Conservation (phyloP, 2,797 vertebrate species). For the Notolepis coatsorum region DNA sequence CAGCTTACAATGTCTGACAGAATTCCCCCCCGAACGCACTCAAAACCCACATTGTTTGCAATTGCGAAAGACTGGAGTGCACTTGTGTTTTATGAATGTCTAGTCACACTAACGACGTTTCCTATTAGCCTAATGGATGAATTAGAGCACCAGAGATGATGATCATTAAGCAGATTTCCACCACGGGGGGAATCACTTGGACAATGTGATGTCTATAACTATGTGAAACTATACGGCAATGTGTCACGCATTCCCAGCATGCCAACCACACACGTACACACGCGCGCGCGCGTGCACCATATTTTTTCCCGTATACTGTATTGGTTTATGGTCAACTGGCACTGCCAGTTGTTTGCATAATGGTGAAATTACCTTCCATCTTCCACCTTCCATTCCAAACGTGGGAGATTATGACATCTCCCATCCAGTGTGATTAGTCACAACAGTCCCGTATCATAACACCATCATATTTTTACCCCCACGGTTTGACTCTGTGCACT, state of each 20-base stretch:
- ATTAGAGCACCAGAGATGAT: constrained; percentile 60
- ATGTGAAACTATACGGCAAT: constrained; percentile 33
- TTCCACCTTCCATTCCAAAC: constrained; percentile 6
- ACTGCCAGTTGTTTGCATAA: constrained; percentile 21
- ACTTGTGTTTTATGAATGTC: constrained; percentile 51
- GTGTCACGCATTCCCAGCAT: constrained; percentile 22
- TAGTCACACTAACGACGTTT: constrained; percentile 57
- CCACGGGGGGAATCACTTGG: constrained; percentile 60
- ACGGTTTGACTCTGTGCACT: constrained; percentile 39
- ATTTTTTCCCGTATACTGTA: too few species aligned
- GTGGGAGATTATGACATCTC: constrained; percentile 1
- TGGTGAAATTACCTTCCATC: constrained; percentile 13
- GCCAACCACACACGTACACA: too few species aligned
- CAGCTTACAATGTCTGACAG: constrained; percentile 32
- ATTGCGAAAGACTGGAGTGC: constrained; percentile 51
- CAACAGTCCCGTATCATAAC: constrained; percentile 55
- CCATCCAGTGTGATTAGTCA: constrained; percentile 49
- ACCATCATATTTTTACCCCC: constrained; percentile 37
- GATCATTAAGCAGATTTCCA: constrained; percentile 65
- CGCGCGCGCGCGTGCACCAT: too few species aligned
- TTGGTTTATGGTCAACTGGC: too few species aligned
- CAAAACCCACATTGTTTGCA: constrained; percentile 32
- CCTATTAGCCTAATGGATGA: constrained; percentile 68
- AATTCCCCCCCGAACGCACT: constrained; percentile 38
- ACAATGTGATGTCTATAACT: constrained; percentile 52